Conservation (phyloP, 2,113 vertebrate genomes). For the Paedocypris sp. region DNA sequence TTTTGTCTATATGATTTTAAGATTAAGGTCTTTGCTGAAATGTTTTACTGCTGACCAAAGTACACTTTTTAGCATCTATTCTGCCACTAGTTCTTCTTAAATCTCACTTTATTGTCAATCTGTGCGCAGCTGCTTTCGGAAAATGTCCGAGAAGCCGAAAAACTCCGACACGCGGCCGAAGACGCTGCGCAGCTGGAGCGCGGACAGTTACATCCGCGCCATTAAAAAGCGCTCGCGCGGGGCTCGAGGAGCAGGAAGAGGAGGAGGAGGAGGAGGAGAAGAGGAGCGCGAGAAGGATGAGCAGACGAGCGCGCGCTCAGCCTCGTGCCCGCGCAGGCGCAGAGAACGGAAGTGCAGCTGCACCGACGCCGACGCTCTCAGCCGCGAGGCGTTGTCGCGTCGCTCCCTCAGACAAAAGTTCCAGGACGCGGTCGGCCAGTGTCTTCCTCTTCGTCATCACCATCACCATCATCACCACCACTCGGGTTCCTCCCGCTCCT, state of each 20-base stretch:
- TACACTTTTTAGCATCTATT: background rate
- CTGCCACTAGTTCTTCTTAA: background rate
- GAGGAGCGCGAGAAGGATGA: constrained; percentile 52
- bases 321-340: constrained; percentile 59
- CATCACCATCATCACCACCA: constrained; percentile 65
- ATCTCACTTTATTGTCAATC: background rate
- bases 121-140: constrained; percentile 22
- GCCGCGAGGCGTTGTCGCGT: constrained; percentile 70
- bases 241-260: constrained; percentile 55
- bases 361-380: constrained; percentile 69
- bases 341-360: constrained; percentile 84
- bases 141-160: constrained; percentile 65
- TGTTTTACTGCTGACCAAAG: too few species aligned
- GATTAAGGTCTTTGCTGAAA: too few species aligned
- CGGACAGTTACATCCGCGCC: constrained; percentile 85
- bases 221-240: constrained; percentile 89
- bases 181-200: constrained; percentile 79
- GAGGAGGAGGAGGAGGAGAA: constrained; percentile 48
- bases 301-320: constrained; percentile 48
- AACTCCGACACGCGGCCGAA: constrained; percentile 77
- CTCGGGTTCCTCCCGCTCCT: constrained; percentile 38
- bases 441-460: constrained; percentile 82
- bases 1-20: too few species aligned
- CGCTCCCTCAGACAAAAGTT: constrained; percentile 89
- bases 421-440: constrained; percentile 89